Evolutionary conservation across 1,140 invertebrate genomes (phyloP).

Genomic region (Drosophila navojoa): DNA sequence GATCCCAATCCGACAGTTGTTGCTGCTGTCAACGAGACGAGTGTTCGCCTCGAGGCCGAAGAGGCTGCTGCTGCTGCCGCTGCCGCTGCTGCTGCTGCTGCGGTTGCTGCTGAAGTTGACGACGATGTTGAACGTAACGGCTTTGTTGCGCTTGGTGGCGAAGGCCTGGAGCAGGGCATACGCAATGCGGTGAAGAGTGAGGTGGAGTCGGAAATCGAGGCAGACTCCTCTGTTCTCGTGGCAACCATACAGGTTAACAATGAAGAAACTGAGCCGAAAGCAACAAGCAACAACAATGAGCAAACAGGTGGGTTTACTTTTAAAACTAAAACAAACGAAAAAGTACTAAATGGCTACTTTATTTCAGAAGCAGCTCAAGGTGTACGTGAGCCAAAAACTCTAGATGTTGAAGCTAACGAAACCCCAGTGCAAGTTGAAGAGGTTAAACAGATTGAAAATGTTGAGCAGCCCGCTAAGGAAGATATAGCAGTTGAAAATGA

Average conservation of each 20-base stretch:
- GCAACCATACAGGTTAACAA: constrained; percentile 27
- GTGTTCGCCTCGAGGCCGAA: neutral
- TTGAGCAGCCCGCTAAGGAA: constrained; percentile 1
- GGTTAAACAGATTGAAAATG: neutral
- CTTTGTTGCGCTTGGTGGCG: constrained; percentile 54
- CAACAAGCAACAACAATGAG: constrained; percentile 14
- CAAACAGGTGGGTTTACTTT: constrained; percentile 28
- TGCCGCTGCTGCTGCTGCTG: constrained; percentile 22
- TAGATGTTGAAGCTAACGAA: constrained; percentile 19
- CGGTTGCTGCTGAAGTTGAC: constrained; percentile 23
- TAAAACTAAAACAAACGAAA: neutral
- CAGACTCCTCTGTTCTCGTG: constrained; percentile 27
- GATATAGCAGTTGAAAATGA: neutral
- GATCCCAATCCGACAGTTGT: constrained; percentile 13
- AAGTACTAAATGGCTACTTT: neutral
- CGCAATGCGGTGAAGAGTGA: constrained; percentile 68
- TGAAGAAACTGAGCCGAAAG: constrained; percentile 5
- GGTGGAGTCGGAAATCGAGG: constrained; percentile 59
- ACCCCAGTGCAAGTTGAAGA: neutral
- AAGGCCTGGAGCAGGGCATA: constrained; percentile 62
- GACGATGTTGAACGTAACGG: constrained; percentile 40
- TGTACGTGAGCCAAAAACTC: constrained; percentile 58
- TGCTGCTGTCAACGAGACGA: constrained; percentile 11
- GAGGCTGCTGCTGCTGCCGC: constrained; percentile 25
- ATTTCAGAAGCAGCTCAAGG: constrained; percentile 29